Evolutionary conservation across 2,888 invertebrate genomes (phyloP).

Genomic region (Lycaena phlaeas): DNA sequence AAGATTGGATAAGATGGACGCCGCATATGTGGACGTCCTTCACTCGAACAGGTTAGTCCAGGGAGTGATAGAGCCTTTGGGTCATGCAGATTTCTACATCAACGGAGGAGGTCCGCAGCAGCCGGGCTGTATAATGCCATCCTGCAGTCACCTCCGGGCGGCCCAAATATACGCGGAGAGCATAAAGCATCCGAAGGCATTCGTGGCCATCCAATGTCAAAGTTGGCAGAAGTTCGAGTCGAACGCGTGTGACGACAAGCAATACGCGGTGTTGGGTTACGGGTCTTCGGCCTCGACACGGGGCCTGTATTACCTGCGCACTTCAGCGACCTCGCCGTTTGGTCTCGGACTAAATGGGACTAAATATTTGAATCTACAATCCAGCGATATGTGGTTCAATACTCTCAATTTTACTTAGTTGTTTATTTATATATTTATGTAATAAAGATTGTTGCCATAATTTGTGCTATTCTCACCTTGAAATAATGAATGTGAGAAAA

Average conservation of each 20-base stretch:
- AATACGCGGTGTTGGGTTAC: conserved; percentile 53
- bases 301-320: conserved; percentile 59
- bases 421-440: background rate
- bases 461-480: background rate
- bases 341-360: conserved; percentile 58
- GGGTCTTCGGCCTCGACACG: conserved; percentile 53
- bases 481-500: too few species aligned
- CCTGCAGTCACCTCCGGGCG: conserved; percentile 62
- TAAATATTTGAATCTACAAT: conserved; percentile 24
- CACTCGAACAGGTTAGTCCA: conserved; percentile 62
- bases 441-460: conserved; percentile 13
- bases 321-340: conserved; percentile 43
- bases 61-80: conserved; percentile 70
- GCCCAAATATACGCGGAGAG: conserved; percentile 58
- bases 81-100: conserved; percentile 83
- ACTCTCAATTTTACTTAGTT: conserved; percentile 4
- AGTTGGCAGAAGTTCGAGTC: conserved; percentile 53
- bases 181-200: conserved; percentile 47
- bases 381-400: conserved; percentile 18
- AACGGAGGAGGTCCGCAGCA: conserved; percentile 80
- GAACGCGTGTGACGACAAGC: conserved; percentile 43
- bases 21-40: conserved; percentile 56
- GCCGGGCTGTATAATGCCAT: conserved; percentile 76
- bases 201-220: conserved; percentile 47
- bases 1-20: conserved; percentile 55